A percentile compares a stretch with the other conserved stretches of the same genome.
phyloP scores from a whole-genome alignment of 2,888 invertebrate species.

The Lacanobia oleracea region DNA sequence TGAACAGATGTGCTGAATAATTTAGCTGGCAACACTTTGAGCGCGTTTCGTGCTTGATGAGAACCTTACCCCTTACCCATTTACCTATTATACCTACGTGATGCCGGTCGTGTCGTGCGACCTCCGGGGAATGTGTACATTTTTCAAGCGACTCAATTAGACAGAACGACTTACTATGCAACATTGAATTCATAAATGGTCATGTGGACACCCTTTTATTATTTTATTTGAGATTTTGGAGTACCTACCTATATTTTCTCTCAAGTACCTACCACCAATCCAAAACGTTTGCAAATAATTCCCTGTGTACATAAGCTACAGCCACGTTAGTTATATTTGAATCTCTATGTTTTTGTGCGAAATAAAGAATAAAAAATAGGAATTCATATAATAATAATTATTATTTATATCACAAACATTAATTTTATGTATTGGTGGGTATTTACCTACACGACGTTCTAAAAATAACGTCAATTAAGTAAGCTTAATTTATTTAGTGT shows the following conservation, averaged over 20 bases:
- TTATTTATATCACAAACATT: too few relatives aligned
- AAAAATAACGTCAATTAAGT: too few relatives aligned
- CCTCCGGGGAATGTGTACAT: slow-evolving; percentile 58
- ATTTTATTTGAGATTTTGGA: neutral
- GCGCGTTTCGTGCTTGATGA: slow-evolving; percentile 68
- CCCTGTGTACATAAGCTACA: too few relatives aligned
- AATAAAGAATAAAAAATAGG: too few relatives aligned
- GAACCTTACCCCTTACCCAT: slow-evolving; percentile 60
- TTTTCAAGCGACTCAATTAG: slow-evolving; percentile 69
- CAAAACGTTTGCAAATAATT: neutral
- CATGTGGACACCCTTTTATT: slow-evolving; percentile 8
- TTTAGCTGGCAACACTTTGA: slow-evolving; percentile 78
- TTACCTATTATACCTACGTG: slow-evolving; percentile 62
- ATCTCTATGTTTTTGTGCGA: too few relatives aligned
- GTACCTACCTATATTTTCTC: neutral
- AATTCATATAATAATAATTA: too few relatives aligned
- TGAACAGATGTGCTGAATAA: slow-evolving; percentile 80
- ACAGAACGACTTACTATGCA: slow-evolving; percentile 65
- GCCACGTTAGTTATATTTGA: too few relatives aligned
- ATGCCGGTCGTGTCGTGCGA: slow-evolving; percentile 20
- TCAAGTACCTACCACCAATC: too few relatives aligned
- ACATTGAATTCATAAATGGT: slow-evolving; percentile 61
- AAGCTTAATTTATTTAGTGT: too few relatives aligned
- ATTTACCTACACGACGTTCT: too few relatives aligned
- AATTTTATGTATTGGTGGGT: too few relatives aligned